These are phyloP conservation scores for Atopsyche davidsoni DNA, from an alignment of 1,140 invertebrate genomes.

Conservation along the genomic window DNA sequence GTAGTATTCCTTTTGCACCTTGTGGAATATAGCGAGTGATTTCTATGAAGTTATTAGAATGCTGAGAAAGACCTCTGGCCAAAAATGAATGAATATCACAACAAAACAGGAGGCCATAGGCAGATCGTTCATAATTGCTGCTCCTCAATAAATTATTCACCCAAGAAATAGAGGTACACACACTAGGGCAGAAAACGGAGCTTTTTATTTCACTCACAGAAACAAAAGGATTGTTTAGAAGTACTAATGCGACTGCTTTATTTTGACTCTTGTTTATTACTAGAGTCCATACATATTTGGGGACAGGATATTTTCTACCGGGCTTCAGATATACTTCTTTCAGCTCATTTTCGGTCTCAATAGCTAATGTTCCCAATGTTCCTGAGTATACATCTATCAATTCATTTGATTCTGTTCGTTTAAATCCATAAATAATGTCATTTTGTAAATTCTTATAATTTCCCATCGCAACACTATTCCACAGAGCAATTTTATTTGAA, in stretches of 20 bases:
- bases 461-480: conserved; percentile 38
- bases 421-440: conserved; percentile 35
- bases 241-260: conserved; percentile 35
- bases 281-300: conserved; percentile 40
- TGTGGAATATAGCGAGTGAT: conserved; percentile 31
- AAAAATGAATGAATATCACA: conserved; percentile 37
- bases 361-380: conserved; percentile 34
- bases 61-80: conserved; percentile 27
- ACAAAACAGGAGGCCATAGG: conserved; percentile 41
- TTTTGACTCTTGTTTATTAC: conserved; percentile 29
- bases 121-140: conserved; percentile 38
- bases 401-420: conserved; percentile 22
- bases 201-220: conserved; percentile 43
- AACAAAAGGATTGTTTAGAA: conserved; percentile 43
- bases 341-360: conserved; percentile 27
- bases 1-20: conserved; percentile 35
- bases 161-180: conserved; percentile 37
- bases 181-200: conserved; percentile 42
- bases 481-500: conserved; percentile 38
- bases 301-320: conserved; percentile 37
- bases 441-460: conserved; percentile 38
- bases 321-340: conserved; percentile 32
- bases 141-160: conserved; percentile 34
- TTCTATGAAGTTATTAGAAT: too few relatives aligned
- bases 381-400: conserved; percentile 37